Base-by-base conservation (phyloP, 2,888 invertebrate species). In the Cryptocephalus primarius region DNA sequence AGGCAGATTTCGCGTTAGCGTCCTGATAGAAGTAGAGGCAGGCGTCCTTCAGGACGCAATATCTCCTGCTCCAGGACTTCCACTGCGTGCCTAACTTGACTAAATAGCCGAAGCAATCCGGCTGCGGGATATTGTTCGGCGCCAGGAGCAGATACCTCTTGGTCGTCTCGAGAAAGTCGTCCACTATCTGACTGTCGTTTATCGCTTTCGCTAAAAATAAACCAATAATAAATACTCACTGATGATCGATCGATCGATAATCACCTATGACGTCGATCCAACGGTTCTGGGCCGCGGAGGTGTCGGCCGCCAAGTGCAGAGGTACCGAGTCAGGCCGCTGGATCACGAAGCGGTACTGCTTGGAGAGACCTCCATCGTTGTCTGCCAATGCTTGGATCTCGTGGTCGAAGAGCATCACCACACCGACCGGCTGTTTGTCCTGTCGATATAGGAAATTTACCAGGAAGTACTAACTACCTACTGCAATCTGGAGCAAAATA, bases 1-100 rank as follows among this genome's bases (percentile, higher is more conserved):
- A 85, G 54, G 94, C 91, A 65, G 78, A 83, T 66, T 86, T 87
- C 60, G 92, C 85, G 65, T 84, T 87, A 4, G 83, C 85, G 66
- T 92, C 91, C 57, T 84, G 85, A 72, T 92, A 95, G 71, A 94
- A 92, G 72, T 92, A 95, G 22, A 95, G 77, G 59, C 92, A 92
- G 39, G 93, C 95, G 68, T 94, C 93, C 69, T 94, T 95, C 40
- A 95, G 77, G 33, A 96, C 88, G 74, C 93, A 94, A 73, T 92
- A 95, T 44, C 92, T 79, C 62, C 88, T 83, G 50, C 86, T 86
- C 93, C 94, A 95, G 13, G 88, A 85, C 63, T 88, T 86, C 76
- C 89, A 87, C 60, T 86, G 84, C 49, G 83, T 85, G 43, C 86
- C 85, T 53, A 93, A 76, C 71, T 93, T 93, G 72, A 84, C 82